Conservation (phyloP, 2,797 vertebrate genomes). For the Basileuterus tristriatus region DNA sequence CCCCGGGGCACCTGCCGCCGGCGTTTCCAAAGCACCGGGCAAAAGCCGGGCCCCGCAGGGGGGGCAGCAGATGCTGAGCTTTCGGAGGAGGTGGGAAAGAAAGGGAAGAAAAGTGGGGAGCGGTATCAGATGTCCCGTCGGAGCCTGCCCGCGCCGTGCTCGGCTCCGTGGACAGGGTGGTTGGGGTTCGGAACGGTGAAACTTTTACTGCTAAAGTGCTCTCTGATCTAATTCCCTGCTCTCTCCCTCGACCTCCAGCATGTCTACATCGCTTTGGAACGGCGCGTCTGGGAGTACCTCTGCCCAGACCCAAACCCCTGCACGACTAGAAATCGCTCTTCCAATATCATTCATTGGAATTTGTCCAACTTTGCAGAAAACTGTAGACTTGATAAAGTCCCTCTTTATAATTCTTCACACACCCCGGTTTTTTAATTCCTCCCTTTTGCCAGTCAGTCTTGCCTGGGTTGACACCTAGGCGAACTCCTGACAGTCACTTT, state of each 20-base stretch:
- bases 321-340: neutral
- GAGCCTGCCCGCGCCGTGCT: neutral
- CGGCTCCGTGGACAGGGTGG: neutral
- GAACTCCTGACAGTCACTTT: neutral
- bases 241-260: too few species aligned
- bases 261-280: neutral
- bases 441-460: neutral
- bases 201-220: neutral
- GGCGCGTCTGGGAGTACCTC: neutral
- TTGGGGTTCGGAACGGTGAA: neutral
- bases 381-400: neutral
- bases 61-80: neutral
- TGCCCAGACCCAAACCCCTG: neutral
- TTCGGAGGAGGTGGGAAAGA: neutral
- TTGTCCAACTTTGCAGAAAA: neutral
- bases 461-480: neutral
- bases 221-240: neutral
- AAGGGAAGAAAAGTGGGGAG: neutral
- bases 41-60: neutral
- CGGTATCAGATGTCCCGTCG: neutral
- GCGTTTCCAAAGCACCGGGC: neutral
- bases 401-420: neutral
- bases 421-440: accelerated
- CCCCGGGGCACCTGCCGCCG: neutral
- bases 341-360: neutral